These are phyloP conservation scores for Entelurus aequoreus DNA, from an alignment of 2,113 vertebrate species.

Conservation along the genomic window DNA sequence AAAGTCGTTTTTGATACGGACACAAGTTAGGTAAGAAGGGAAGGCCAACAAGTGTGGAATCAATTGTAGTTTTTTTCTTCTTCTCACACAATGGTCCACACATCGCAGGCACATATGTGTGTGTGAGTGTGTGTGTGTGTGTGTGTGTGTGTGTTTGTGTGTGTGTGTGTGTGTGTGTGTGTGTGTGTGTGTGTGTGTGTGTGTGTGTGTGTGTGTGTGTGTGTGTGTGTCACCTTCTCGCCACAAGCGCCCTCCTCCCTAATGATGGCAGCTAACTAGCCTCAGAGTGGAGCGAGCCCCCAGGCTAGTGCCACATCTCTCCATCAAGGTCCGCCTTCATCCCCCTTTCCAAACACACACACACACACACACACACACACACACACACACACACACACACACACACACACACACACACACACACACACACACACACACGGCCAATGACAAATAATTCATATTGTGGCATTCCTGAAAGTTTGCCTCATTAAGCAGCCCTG, in stretches of 20 bases:
- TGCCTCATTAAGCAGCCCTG: constrained; percentile 73
- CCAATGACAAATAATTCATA: constrained; percentile 78
- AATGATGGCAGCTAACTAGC: constrained; percentile 78
- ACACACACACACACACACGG: constrained; percentile 45
- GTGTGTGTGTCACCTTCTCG: constrained; percentile 69
- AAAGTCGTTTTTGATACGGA: neutral
- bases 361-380: constrained; percentile 46
- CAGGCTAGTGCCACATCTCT: constrained; percentile 77
- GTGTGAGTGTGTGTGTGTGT: constrained; percentile 52
- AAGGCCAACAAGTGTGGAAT: neutral
- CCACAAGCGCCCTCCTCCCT: constrained; percentile 66
- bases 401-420: constrained; percentile 45
- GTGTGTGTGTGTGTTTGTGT: constrained; percentile 48
- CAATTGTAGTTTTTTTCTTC: neutral
- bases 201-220: constrained; percentile 47
- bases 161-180: constrained; percentile 54
- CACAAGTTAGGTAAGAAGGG: neutral
- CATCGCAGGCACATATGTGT: constrained; percentile 53
- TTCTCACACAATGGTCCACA: neutral
- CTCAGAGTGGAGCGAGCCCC: constrained; percentile 74
- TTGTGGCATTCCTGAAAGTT: constrained; percentile 73
- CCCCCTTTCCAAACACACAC: constrained; percentile 70
- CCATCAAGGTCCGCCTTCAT: constrained; percentile 77
- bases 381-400: constrained; percentile 49
- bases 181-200: constrained; percentile 45